Percentiles rank a stretch among this genome's conserved stretches.
These are phyloP conservation scores for Cyrtodaria siliqua DNA, from an alignment of 2,888 invertebrate genomes.

Conservation along the genomic window DNA sequence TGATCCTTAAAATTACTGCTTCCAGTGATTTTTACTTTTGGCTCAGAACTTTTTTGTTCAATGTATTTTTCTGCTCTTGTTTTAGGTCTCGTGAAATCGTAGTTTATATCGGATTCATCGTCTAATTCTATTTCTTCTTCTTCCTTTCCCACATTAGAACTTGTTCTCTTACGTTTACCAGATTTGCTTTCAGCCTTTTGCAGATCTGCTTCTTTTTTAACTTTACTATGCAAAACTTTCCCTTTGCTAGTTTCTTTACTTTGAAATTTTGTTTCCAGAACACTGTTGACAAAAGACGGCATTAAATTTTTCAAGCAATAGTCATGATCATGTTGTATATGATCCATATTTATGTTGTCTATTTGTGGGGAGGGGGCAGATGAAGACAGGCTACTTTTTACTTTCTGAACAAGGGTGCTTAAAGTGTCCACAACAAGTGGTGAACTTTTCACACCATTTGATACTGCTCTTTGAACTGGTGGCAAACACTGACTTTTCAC, in stretches of 20 bases:
- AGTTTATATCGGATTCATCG: conserved; percentile 42
- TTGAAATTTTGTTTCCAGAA: conserved; percentile 49
- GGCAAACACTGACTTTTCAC: conserved; percentile 3
- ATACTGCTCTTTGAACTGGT: background rate
- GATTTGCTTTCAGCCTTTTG: conserved; percentile 26
- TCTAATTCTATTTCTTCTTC: conserved; percentile 46
- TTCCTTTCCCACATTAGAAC: conserved; percentile 27
- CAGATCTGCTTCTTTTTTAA: conserved; percentile 37
- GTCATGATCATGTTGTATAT: conserved; percentile 80
- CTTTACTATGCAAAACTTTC: conserved; percentile 37
- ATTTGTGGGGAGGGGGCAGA: conserved; percentile 21
- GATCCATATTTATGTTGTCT: conserved; percentile 21
- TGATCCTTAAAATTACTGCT: conserved; percentile 83
- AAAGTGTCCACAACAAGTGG: conserved; percentile 40
- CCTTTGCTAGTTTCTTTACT: conserved; percentile 49
- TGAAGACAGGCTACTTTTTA: conserved; percentile 52
- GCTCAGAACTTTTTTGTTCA: conserved; percentile 66
- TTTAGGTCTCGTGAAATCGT: conserved; percentile 42
- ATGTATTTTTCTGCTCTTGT: conserved; percentile 52
- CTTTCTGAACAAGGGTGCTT: conserved; percentile 52
- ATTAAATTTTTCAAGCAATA: conserved; percentile 71
- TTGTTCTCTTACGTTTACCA: conserved; percentile 41
- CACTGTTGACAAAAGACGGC: conserved; percentile 55
- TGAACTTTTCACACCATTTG: conserved; percentile 32
- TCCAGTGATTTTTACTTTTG: conserved; percentile 85